These are phyloP conservation scores for Harpagus bidentatus DNA, from an alignment of 2,113 vertebrate species.

Conservation along the genomic window DNA sequence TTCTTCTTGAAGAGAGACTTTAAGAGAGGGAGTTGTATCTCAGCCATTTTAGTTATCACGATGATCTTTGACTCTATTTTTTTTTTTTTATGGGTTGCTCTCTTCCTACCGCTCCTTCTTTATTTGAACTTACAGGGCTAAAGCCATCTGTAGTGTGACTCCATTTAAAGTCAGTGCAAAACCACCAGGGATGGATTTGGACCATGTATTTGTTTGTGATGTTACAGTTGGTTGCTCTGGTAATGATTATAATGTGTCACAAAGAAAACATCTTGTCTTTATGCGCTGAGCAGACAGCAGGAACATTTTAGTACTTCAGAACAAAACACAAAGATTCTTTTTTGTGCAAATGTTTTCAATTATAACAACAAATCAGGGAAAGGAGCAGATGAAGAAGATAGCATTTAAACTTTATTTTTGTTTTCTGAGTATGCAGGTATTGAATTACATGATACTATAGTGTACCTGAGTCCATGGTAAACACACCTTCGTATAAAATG, in stretches of 20 bases:
- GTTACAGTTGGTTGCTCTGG: constrained; percentile 61
- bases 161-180: constrained; percentile 51
- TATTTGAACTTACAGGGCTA: constrained; percentile 21
- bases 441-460: background rate
- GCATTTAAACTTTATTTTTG: background rate
- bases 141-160: background rate
- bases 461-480: background rate
- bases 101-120: constrained; percentile 18
- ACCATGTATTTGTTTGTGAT: constrained; percentile 38
- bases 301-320: constrained; percentile 33
- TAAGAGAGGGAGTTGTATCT: background rate
- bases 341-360: constrained; percentile 14
- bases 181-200: constrained; percentile 20
- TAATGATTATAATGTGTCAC: constrained; percentile 52
- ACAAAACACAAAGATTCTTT: constrained; percentile 12
- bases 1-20: background rate
- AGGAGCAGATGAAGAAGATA: background rate
- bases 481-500: background rate
- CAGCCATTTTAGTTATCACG: background rate
- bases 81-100: background rate
- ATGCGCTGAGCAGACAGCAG: background rate
- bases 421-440: background rate
- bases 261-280: constrained; percentile 57
- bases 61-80: background rate
- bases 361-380: background rate